A percentile compares a stretch with the other conserved stretches of the same genome.
Conservation (phyloP, 2,797 vertebrate species). For the Periophthalmus magnuspinnatus region DNA sequence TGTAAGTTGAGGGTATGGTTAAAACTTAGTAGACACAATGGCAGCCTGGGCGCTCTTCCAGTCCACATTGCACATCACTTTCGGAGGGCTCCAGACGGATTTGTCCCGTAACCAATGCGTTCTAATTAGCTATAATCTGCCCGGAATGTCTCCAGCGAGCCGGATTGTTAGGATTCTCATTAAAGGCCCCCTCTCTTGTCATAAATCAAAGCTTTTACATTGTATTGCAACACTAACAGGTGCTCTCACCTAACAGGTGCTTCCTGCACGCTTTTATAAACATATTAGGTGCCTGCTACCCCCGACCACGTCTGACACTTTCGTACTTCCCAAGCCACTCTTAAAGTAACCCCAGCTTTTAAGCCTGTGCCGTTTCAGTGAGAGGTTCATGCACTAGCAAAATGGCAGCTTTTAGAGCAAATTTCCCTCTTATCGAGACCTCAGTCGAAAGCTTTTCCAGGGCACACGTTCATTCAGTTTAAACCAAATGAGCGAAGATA, state of each 20-base stretch:
- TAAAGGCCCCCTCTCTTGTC: slow-evolving; percentile 73
- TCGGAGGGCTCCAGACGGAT: slow-evolving; percentile 71
- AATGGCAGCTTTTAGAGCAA: slow-evolving; percentile 74
- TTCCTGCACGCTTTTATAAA: slow-evolving; percentile 67
- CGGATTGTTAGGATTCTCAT: slow-evolving; percentile 78
- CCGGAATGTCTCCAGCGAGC: slow-evolving; percentile 73
- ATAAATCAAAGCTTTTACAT: slow-evolving; percentile 77
- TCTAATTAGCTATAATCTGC: slow-evolving; percentile 80
- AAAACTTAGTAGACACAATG: slow-evolving; percentile 62
- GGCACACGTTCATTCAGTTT: slow-evolving; percentile 59
- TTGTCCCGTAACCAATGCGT: slow-evolving; percentile 73
- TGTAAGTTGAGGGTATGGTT: slow-evolving; percentile 45
- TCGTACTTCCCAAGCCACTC: slow-evolving; percentile 48
- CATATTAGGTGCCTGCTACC: slow-evolving; percentile 65
- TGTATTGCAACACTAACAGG: slow-evolving; percentile 64
- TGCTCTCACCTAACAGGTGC: slow-evolving; percentile 59
- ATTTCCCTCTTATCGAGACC: slow-evolving; percentile 72
- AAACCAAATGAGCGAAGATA: slow-evolving; percentile 67
- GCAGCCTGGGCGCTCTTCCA: slow-evolving; percentile 56
- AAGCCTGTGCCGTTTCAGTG: slow-evolving; percentile 62
- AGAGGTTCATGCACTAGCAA: slow-evolving; percentile 66
- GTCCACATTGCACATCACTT: slow-evolving; percentile 65
- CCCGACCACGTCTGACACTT: slow-evolving; percentile 9
- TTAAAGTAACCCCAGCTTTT: slow-evolving; percentile 65
- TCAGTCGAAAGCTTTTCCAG: slow-evolving; percentile 59